Base-by-base conservation (phyloP, 2,113 vertebrate genomes). In the Plectropomus leopardus region DNA sequence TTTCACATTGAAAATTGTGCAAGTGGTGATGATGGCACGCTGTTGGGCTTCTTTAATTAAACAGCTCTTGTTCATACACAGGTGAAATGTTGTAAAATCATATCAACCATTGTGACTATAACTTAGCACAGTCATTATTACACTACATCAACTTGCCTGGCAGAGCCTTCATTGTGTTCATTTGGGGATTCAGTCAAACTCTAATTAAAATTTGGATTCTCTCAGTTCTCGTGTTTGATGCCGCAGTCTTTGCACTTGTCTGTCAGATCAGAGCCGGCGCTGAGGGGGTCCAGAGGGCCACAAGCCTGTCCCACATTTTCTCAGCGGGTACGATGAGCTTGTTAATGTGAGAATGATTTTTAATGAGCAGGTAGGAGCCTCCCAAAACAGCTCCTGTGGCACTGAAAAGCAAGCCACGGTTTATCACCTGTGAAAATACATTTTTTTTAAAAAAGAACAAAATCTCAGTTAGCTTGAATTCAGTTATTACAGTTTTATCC, bases 341-440 rank as follows among this genome's bases (percentile, higher is more conserved):
- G 36, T 57, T 91, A 23, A 92, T 71, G 47, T 50, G 58, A 0
- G 92, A 82, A 58, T 92, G 79, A 5, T 79, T 23, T 85, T 93
- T 96, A 44, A 95, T 14, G 26, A 96, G 89, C 28, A 96, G 73
- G 87, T 81, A 96, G 53, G 82, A 76, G 26, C 86, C 92, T 23
- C 94, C 93, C 13, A 94, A 17, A 48, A 85, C 59, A 23, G 86
- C 92, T 6, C 84, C 78, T 13, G 84, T 65, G 7, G 92, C 95
- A 78, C 87, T 72, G 3, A 96, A 13, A 53, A 95, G 84, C 58
- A 98, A 91, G 42, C 95, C 92, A 28, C 47, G 42, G 84, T 96
- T 94, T 88, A 98, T 95, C 42, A 97, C 82, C 97, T 98, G 93
- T 10, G 73, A 58, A 76, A 65, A 50, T 17, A 10, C 0, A 68